Conservation (phyloP, 1,140 invertebrate species). For the Drosophila teissieri region DNA sequence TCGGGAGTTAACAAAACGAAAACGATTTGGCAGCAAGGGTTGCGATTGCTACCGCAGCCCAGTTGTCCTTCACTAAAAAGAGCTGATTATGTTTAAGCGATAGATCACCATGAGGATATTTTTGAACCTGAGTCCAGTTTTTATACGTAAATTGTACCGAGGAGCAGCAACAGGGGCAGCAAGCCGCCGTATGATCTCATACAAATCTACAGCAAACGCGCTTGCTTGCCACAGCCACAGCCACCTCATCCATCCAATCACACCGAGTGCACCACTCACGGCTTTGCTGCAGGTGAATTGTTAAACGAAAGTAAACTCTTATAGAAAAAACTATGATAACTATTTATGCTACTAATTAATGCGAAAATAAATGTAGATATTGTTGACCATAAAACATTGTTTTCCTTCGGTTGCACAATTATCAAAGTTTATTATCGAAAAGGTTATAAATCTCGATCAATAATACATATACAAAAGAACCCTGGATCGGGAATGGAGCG, state of each 20-base stretch:
- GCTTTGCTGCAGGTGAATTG: slow-evolving; percentile 50
- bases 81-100: slow-evolving; percentile 56
- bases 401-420: slow-evolving; percentile 37
- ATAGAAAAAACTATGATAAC: slow-evolving; percentile 56
- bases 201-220: slow-evolving; percentile 54
- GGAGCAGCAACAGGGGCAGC: slow-evolving; percentile 7
- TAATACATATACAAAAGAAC: slow-evolving; percentile 49
- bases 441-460: slow-evolving; percentile 31
- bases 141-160: slow-evolving; percentile 33
- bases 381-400: slow-evolving; percentile 63
- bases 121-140: slow-evolving; percentile 31
- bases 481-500: slow-evolving; percentile 24
- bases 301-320: slow-evolving; percentile 40
- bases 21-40: slow-evolving; percentile 31
- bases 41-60: too few species aligned
- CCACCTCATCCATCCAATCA: slow-evolving; percentile 1
- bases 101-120: slow-evolving; percentile 12
- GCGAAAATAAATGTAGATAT: slow-evolving; percentile 79
- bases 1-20: slow-evolving; percentile 44
- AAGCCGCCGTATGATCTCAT: slow-evolving; percentile 68
- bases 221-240: slow-evolving; percentile 26
- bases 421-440: slow-evolving; percentile 61
- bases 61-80: slow-evolving; percentile 26
- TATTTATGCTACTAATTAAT: slow-evolving; percentile 82
- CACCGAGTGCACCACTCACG: slow-evolving; percentile 10